phyloP scores from a whole-genome alignment of 2,888 invertebrate genomes.

The Aphrophora alni region DNA sequence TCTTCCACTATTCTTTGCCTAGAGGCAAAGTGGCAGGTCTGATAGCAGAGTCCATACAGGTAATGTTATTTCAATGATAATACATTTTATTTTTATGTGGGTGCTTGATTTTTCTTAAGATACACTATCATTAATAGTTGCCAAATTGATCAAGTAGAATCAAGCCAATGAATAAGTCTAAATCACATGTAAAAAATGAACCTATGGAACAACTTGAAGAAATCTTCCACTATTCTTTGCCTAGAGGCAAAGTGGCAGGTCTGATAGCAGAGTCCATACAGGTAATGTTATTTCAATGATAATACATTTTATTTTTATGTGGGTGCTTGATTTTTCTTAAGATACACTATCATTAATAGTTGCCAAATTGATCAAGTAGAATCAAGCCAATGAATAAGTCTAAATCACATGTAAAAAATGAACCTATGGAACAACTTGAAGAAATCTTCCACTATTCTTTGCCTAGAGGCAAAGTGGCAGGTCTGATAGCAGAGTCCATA shows the following conservation, averaged over 20 bases:
- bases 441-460: conserved; percentile 80
- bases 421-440: conserved; percentile 81
- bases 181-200: too few species aligned
- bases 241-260: conserved; percentile 81
- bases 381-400: background rate
- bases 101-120: too few species aligned
- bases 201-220: conserved; percentile 85
- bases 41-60: conserved; percentile 94
- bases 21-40: conserved; percentile 83
- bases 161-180: background rate
- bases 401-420: background rate
- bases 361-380: too few species aligned
- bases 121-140: too few species aligned
- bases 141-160: too few species aligned
- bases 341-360: too few species aligned
- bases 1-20: conserved; percentile 79
- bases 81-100: background rate
- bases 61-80: conserved; percentile 50
- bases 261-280: conserved; percentile 96
- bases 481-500: conserved; percentile 93
- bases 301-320: background rate
- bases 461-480: conserved; percentile 82
- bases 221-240: conserved; percentile 77
- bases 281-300: conserved; percentile 57
- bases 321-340: too few species aligned